Base-by-base conservation (phyloP, 2,888 invertebrate species). In the Melieria crassipennis region DNA sequence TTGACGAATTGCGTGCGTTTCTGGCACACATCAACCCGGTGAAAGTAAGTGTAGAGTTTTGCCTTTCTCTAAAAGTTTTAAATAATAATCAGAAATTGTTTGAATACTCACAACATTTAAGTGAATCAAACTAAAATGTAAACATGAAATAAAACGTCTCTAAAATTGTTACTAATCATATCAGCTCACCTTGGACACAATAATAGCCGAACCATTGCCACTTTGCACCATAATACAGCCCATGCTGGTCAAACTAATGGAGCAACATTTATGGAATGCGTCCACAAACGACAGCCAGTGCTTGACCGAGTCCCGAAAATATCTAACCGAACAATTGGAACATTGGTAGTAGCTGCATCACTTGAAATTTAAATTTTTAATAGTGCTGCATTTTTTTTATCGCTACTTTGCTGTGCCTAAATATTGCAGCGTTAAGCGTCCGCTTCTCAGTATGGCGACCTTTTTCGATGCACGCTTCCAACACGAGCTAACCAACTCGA, bases 391-490 rank as follows among this genome's bases (percentile, higher is more conserved):
- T 42, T 11, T 52, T 52, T 4, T n/a, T 16, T 4, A 5, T 4
- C 13, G 4, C 10, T 50, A 47, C 5, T 57, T 0, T 66, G 16
- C 11, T 3, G 4, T 65, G n/a, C 4, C 5, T 56, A 16, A 9
- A 67, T 30, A 7, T 65, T 79, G 80, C 61, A 65, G 78, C 46
- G 60, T 78, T 45, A 73, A 65, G 10, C 78, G 78, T 56, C 47
- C 69, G 10, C 80, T 79, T 65, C 72, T 82, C 30, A 78, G 76
- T 9, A 79, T 80, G 62, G 78, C 79, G 0, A 79, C 82, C 43
- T 80, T 80, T 72, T 78, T 83, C 13, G 83, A 83, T 73, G 78
- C 78, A 5, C 76, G 83, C 58, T 83, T 83, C 72, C 80, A 79
- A 67, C 70, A 77, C 61, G 78, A 79, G 43, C 77, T 78, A 9